Conservation (phyloP, 2,888 invertebrate genomes). For the Aromia moschata region DNA sequence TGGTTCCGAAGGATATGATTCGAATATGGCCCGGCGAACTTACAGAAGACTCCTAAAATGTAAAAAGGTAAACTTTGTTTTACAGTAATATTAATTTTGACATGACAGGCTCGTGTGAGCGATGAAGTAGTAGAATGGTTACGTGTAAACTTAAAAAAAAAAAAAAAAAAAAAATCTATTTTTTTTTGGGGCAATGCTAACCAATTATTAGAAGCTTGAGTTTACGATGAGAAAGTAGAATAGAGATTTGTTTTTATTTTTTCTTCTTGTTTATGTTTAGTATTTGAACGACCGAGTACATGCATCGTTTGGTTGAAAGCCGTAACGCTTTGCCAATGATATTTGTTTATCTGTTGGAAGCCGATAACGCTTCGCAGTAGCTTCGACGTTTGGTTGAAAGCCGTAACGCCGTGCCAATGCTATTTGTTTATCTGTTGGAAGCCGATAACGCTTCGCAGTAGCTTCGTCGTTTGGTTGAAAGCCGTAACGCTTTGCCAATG, state of each 20-base stretch:
- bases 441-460: not conserved
- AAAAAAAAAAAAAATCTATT: too few species aligned
- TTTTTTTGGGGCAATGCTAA: too few species aligned
- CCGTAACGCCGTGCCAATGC: not conserved
- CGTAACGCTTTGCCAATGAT: not conserved
- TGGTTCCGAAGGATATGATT: not conserved
- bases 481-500: not conserved
- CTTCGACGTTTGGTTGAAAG: not conserved
- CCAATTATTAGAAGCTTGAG: too few species aligned
- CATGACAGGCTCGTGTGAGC: too few species aligned
- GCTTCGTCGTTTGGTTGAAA: too few species aligned
- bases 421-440: not conserved
- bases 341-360: not conserved
- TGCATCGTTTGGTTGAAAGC: not conserved
- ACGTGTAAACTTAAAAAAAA: too few species aligned
- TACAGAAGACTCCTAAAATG: not conserved
- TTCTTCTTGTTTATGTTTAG: too few species aligned
- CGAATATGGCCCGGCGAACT: not conserved
- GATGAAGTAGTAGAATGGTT: too few species aligned
- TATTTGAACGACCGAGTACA: too few species aligned
- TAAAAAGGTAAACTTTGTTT: not conserved
- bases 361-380: not conserved
- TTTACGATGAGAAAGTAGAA: too few species aligned
- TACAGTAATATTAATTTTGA: too few species aligned
- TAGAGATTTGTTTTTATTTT: too few species aligned